Conservation (phyloP, 2,888 invertebrate genomes). For the Chrysina gloriosa region DNA sequence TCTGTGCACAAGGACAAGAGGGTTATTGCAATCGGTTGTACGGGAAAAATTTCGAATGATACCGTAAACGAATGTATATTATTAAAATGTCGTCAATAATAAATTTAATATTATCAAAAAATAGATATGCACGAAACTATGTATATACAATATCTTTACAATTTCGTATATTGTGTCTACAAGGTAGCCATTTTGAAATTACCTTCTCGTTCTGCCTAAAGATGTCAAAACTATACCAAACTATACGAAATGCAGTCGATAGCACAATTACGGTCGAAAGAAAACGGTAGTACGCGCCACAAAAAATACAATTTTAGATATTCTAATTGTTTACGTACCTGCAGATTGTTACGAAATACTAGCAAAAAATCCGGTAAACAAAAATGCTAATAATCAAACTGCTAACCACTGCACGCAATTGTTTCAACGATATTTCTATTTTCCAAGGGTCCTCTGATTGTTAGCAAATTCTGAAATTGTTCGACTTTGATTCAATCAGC, state of each 20-base stretch:
- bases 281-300: slow-evolving; percentile 6
- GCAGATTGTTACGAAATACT: slow-evolving; percentile 39
- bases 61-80: slow-evolving; percentile 1
- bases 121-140: slow-evolving; percentile 38
- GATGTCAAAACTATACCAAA: slow-evolving; percentile 41
- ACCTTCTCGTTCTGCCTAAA: slow-evolving; percentile 39
- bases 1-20: slow-evolving; percentile 62
- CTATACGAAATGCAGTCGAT: slow-evolving; percentile 35
- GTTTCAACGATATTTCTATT: slow-evolving; percentile 33
- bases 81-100: slow-evolving; percentile 33
- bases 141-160: slow-evolving; percentile 35
- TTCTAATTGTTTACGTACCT: slow-evolving; percentile 41
- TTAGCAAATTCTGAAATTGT: slow-evolving; percentile 11
- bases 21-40: slow-evolving; percentile 55
- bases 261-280: slow-evolving; percentile 26
- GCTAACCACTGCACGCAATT: slow-evolving; percentile 36
- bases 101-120: slow-evolving; percentile 39
- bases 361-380: slow-evolving; percentile 43
- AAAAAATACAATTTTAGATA: slow-evolving; percentile 31
- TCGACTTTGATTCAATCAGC: not conserved
- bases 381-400: slow-evolving; percentile 42
- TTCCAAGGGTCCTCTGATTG: slow-evolving; percentile 38
- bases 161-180: slow-evolving; percentile 36
- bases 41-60: slow-evolving; percentile 44
- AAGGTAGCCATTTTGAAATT: slow-evolving; percentile 44